Evolutionary conservation across 1,140 invertebrate genomes (phyloP).

Genomic region (Drosophila setifemur): DNA sequence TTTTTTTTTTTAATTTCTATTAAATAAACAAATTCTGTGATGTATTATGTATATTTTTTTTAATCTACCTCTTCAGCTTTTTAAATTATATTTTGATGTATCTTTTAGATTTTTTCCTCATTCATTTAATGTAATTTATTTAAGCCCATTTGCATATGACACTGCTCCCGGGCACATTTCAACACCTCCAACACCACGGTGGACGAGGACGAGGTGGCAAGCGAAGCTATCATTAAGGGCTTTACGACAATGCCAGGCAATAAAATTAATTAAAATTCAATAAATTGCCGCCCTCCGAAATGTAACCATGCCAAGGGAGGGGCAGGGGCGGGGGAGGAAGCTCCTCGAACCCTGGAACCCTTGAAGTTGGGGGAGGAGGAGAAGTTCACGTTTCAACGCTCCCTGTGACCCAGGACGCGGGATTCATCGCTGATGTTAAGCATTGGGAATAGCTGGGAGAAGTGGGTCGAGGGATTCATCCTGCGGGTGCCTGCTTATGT

Average conservation of each 20-base stretch:
- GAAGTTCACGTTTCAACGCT: constrained; percentile 24
- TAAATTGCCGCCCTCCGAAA: constrained; percentile 66
- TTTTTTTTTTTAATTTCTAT: too few relatives aligned
- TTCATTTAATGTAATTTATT: too few relatives aligned
- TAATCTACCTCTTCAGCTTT: too few relatives aligned
- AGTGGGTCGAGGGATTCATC: background rate
- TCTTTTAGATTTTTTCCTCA: too few relatives aligned
- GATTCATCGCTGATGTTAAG: constrained; percentile 41
- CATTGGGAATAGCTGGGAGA: constrained; percentile 6
- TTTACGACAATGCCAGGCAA: constrained; percentile 63
- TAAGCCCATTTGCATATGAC: too few relatives aligned
- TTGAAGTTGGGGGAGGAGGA: background rate
- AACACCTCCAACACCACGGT: background rate
- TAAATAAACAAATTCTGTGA: too few relatives aligned
- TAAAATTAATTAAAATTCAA: constrained; percentile 81
- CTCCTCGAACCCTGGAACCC: too few relatives aligned
- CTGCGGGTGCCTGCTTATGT: constrained; percentile 64
- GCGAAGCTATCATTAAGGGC: constrained; percentile 65
- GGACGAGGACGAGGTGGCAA: constrained; percentile 7
- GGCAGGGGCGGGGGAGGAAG: background rate
- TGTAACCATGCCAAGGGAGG: constrained; percentile 50
- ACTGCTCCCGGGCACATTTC: background rate
- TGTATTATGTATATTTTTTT: too few relatives aligned
- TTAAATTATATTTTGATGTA: too few relatives aligned
- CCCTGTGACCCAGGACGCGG: background rate